These are phyloP conservation scores for Lasioglossum vierecki DNA, from an alignment of 2,888 invertebrate species.

Conservation along the genomic window DNA sequence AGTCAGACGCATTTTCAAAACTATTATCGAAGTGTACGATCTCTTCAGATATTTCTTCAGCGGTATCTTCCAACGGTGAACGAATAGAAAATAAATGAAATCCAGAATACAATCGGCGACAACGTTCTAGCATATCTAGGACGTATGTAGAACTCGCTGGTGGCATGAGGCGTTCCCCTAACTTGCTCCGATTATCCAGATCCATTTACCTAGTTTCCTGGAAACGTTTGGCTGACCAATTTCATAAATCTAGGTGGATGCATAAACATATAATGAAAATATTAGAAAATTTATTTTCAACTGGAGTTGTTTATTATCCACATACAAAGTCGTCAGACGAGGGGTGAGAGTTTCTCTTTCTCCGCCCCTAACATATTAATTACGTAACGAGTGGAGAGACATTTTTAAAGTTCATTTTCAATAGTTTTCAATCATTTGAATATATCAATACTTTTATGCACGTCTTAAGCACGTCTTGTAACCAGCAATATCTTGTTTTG, in stretches of 20 bases:
- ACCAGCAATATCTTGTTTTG: no score
- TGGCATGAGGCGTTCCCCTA: constrained; percentile 19
- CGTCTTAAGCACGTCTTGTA: no score
- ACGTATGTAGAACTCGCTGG: constrained; percentile 15
- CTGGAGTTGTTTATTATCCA: not conserved
- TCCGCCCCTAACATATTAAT: no score
- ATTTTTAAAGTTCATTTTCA: no score
- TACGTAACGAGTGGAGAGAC: no score
- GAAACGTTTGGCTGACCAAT: constrained; percentile 42
- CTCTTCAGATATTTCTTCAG: not conserved
- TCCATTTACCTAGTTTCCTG: constrained; percentile 75
- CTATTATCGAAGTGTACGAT: not conserved
- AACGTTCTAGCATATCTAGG: constrained; percentile 37
- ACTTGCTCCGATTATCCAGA: constrained; percentile 70
- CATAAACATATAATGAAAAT: not conserved
- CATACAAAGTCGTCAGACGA: no score
- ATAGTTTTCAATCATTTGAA: no score
- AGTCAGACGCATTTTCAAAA: not conserved
- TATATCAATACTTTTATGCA: no score
- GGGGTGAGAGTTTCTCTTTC: no score
- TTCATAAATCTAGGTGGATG: not conserved
- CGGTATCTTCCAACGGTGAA: not conserved
- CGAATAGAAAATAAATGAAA: constrained; percentile 33
- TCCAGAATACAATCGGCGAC: constrained; percentile 20
- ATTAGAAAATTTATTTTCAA: not conserved